Percentiles rank a stretch among this genome's conserved stretches.
phyloP scores from a whole-genome alignment of 1,140 invertebrate species.

The Episyrphus balteatus region DNA sequence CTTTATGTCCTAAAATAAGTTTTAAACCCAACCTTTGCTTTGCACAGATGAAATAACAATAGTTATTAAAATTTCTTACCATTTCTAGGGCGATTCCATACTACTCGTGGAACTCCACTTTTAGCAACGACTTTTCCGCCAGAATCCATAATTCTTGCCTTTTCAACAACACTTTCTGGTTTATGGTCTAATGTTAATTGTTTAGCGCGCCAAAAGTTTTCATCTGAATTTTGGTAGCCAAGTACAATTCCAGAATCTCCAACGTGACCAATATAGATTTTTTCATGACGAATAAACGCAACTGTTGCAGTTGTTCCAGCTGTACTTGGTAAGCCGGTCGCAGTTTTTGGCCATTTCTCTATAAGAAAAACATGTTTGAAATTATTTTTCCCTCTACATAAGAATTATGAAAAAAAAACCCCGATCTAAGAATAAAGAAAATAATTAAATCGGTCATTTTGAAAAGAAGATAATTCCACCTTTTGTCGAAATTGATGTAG shows the following conservation, averaged over 20 bases:
- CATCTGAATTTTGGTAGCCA: slow-evolving; percentile 62
- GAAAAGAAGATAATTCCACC: too few species aligned
- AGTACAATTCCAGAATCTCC: slow-evolving; percentile 92
- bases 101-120: slow-evolving; percentile 86
- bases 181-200: slow-evolving; percentile 87
- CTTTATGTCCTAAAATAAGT: slow-evolving; percentile 38
- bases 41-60: slow-evolving; percentile 6
- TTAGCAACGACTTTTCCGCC: slow-evolving; percentile 84
- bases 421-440: not conserved
- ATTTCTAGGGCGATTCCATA: slow-evolving; percentile 85
- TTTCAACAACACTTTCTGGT: slow-evolving; percentile 81
- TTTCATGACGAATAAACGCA: slow-evolving; percentile 85
- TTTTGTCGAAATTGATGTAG: not conserved
- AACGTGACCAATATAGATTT: slow-evolving; percentile 95
- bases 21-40: too few species aligned
- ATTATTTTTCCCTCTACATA: too few species aligned
- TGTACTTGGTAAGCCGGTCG: slow-evolving; percentile 85
- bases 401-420: not conserved
- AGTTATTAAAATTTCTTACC: slow-evolving; percentile 43
- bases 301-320: slow-evolving; percentile 93
- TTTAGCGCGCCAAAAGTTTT: slow-evolving; percentile 63
- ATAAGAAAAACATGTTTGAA: too few species aligned
- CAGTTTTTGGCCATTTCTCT: slow-evolving; percentile 92
- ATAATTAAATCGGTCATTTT: not conserved
- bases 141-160: slow-evolving; percentile 70